These are phyloP conservation scores for Cryptophagus acutangulus DNA, from an alignment of 2,888 invertebrate genomes.

Conservation along the genomic window DNA sequence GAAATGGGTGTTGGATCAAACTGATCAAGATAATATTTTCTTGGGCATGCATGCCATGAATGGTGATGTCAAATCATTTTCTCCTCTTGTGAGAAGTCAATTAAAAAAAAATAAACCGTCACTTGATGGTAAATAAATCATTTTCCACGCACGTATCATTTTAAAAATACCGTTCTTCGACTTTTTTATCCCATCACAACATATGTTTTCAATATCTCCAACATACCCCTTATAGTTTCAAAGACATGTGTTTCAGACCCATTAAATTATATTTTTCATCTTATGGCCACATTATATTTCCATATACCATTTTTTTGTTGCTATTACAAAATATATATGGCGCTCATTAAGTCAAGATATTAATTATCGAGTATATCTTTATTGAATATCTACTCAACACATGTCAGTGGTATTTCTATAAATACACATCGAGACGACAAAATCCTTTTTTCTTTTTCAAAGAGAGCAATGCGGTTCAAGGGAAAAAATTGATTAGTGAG, in stretches of 20 bases:
- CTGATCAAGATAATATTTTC: too few relatives aligned
- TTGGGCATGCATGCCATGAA: too few relatives aligned
- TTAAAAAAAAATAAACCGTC: too few relatives aligned
- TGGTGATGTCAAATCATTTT: too few relatives aligned
- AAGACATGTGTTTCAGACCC: slow-evolving; percentile 30
- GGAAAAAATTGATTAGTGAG: too few relatives aligned
- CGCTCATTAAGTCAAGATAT: slow-evolving; percentile 24
- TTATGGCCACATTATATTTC: slow-evolving; percentile 4
- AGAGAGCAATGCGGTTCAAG: slow-evolving; percentile 1
- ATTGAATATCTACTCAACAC: slow-evolving; percentile 29
- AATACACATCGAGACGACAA: slow-evolving; percentile 20
- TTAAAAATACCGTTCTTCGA: slow-evolving; percentile 2
- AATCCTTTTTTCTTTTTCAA: too few relatives aligned
- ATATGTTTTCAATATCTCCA: slow-evolving; percentile 32
- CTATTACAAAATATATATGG: slow-evolving; percentile 20
- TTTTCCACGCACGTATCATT: slow-evolving; percentile 2
- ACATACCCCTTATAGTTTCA: slow-evolving; percentile 25
- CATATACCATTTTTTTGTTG: not conserved
- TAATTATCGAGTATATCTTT: slow-evolving; percentile 20
- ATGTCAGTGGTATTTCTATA: slow-evolving; percentile 27
- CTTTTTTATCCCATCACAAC: slow-evolving; percentile 10
- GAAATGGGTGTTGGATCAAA: too few relatives aligned
- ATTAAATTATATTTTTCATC: slow-evolving; percentile 30
- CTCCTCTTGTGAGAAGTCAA: too few relatives aligned
- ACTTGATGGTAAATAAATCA: slow-evolving; percentile 5